Percentiles rank a stretch among this genome's conserved stretches.
phyloP scores from a whole-genome alignment of 1,140 invertebrate species.

The Coelopa frigida region DNA sequence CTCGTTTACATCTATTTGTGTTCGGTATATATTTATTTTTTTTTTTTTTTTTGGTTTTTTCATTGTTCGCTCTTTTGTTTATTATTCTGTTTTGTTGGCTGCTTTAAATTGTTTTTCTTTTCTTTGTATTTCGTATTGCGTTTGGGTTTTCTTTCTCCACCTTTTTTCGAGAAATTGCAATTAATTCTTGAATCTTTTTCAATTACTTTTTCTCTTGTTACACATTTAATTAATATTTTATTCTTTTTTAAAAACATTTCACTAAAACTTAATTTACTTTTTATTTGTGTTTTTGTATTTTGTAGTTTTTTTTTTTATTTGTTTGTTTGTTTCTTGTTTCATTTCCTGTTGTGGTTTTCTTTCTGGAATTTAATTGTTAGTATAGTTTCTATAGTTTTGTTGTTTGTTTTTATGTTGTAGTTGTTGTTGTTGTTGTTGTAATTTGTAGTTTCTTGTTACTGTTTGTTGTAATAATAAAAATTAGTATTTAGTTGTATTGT shows the following conservation, averaged over 20 bases:
- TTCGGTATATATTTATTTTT: background rate
- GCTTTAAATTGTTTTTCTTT: constrained; percentile 10
- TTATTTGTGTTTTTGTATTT: background rate
- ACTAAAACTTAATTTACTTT: background rate
- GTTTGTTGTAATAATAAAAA: background rate
- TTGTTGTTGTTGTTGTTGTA: constrained; percentile 5
- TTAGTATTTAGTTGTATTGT: constrained; percentile 2
- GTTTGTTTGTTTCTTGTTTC: background rate
- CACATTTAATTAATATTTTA: background rate
- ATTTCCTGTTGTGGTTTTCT: background rate
- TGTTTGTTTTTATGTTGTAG: background rate
- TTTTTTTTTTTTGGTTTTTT: constrained; percentile 5
- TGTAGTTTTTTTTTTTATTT: constrained; percentile 4
- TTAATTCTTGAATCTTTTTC: background rate
- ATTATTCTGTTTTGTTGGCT: constrained; percentile 3
- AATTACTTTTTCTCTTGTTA: background rate
- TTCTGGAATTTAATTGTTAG: constrained; percentile 2
- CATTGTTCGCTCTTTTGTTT: background rate
- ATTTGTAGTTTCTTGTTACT: background rate
- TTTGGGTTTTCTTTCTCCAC: too few relatives aligned
- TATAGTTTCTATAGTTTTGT: background rate
- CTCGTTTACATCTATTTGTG: too few relatives aligned
- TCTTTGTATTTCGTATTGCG: background rate
- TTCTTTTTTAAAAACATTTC: background rate
- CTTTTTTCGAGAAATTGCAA: too few relatives aligned